Percentiles rank a stretch among this genome's conserved stretches.
Conservation (phyloP, 2,113 vertebrate genomes). For the Xyliphius kryptos region DNA sequence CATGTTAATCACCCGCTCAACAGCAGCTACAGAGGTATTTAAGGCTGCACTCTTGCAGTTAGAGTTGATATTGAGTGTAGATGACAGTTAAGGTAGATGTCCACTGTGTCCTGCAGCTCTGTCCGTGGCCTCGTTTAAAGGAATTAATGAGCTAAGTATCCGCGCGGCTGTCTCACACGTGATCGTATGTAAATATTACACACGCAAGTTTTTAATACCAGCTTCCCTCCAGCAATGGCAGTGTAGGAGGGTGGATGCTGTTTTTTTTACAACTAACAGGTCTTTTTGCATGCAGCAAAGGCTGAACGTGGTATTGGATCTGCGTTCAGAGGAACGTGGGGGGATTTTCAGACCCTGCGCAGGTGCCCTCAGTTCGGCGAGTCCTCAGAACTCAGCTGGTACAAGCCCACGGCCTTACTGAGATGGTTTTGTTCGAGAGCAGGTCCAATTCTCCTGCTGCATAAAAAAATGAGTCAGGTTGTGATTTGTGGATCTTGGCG, state of each 20-base stretch:
- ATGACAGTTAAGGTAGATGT: no score
- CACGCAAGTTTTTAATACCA: no score
- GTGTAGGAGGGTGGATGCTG: not conserved
- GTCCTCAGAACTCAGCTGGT: slow-evolving; percentile 23
- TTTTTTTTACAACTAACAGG: not conserved
- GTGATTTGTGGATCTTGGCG: slow-evolving; percentile 23
- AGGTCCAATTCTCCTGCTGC: slow-evolving; percentile 19
- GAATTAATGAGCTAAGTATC: no score
- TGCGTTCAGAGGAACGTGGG: slow-evolving; percentile 2
- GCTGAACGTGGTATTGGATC: slow-evolving; percentile 5
- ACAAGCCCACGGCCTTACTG: slow-evolving; percentile 15
- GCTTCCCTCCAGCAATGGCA: no score
- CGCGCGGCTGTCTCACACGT: no score
- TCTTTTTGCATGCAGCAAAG: not conserved
- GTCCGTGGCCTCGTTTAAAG: no score
- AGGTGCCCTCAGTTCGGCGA: slow-evolving; percentile 2
- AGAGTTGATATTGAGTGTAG: no score
- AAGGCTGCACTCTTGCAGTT: no score
- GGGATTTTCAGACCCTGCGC: slow-evolving; percentile 14
- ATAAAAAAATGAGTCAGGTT: slow-evolving; percentile 33
- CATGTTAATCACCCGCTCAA: no score
- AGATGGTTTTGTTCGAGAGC: slow-evolving; percentile 28
- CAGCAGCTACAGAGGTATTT: no score
- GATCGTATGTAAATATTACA: no score
- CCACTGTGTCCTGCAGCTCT: no score